Evolutionary conservation across 1,140 invertebrate species (phyloP), one percentile per base, ranked within the genome.

Genomic region (Akabosia matsudoensis): DNA sequence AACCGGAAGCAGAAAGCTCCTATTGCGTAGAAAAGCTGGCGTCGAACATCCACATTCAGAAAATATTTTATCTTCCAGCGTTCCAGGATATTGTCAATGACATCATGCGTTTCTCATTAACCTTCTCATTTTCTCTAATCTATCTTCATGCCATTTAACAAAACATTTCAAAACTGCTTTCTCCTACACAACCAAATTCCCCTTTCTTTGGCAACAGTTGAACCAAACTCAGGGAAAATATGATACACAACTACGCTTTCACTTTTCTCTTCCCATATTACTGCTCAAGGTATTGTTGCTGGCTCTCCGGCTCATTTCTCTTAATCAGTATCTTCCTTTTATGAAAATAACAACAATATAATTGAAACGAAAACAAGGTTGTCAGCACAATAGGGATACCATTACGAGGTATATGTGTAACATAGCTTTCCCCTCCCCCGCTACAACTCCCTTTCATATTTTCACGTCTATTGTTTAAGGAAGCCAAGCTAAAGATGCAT

Each of bases 341-440:
- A 24, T 24, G 54, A 45, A 45, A 10, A 56, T 56, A 56, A 56
- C 22, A 56, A 56, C 54, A 45, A 10, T 45, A 22, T 56, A 56
- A 56, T 56, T 56, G 54, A 56, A 56, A 56, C 22, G 54, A 24
- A 56, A 56, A 56, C 54, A 56, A 56, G 4, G 13, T 56, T 56
- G 54, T 56, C 54, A 56, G 54, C 54, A 56, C 54, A 56, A 56
- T 56, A 56, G 37, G 54, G 10, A 13, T 56, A 22, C 54, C 10
- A 56, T 45, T 45, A 22, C 24, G 54, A 24, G 37, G 54, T 56
- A 56, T 22, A 56, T 56, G 24, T 56, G n/a, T 22, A 10, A 7
- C 18, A 18, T 45, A 18, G 18, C 7, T 18, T 45, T 45, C 37
- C 18, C 7, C 7, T 45, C 37, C 7, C n/a, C 24, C 4, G 54